Conservation (phyloP, 1,140 invertebrate species). For the Gonatopus flavifemur region DNA sequence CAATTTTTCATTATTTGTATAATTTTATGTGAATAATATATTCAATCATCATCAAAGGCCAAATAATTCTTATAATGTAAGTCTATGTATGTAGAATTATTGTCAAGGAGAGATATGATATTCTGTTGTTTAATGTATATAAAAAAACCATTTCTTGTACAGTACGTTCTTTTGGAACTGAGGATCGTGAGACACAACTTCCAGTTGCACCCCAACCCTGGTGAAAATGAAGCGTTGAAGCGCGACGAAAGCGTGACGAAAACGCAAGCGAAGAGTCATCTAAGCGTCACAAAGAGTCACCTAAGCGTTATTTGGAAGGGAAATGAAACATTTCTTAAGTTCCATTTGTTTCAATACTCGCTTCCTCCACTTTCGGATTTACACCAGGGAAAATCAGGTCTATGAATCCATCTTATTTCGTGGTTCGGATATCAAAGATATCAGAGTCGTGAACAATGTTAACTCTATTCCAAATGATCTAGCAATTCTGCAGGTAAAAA, state of each 20-base stretch:
- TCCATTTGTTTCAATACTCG: too few species aligned
- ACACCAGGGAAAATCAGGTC: slow-evolving; percentile 94
- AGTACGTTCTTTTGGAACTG: slow-evolving; percentile 99
- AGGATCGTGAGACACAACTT: slow-evolving; percentile 91
- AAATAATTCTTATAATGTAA: not conserved
- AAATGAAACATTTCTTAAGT: too few species aligned
- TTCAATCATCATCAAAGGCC: not conserved
- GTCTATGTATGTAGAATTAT: not conserved
- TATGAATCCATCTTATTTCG: slow-evolving; percentile 99
- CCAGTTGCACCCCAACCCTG: slow-evolving; percentile 93
- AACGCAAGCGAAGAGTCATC: too few species aligned
- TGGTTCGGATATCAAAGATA: slow-evolving; percentile 98
- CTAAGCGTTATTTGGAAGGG: too few species aligned
- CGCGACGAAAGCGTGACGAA: too few species aligned
- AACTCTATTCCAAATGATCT: slow-evolving; percentile 84
- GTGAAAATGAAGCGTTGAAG: too few species aligned
- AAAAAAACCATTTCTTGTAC: slow-evolving; percentile 58
- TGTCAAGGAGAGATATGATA: too few species aligned
- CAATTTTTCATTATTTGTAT: not conserved
- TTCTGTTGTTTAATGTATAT: slow-evolving; percentile 7
- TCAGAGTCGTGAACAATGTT: slow-evolving; percentile 87
- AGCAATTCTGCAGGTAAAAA: slow-evolving; percentile 83
- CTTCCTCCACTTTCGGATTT: too few species aligned
- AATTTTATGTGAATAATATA: not conserved
- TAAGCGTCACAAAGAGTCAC: too few species aligned